Percentiles rank a stretch among this genome's conserved stretches.
These are phyloP conservation scores for Listronotus oregonensis DNA, from an alignment of 1,140 invertebrate genomes.

Conservation along the genomic window DNA sequence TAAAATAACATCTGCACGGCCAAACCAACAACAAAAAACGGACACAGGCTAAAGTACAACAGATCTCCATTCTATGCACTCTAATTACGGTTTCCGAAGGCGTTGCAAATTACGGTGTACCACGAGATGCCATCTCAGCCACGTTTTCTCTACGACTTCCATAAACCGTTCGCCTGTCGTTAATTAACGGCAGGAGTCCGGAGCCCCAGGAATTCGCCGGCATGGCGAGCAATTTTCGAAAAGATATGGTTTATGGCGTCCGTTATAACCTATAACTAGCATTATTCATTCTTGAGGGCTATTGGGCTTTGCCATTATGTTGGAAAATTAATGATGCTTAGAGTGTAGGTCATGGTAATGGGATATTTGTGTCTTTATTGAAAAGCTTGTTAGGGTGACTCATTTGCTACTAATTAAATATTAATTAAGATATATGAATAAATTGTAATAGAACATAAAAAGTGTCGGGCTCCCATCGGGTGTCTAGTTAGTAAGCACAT, in stretches of 20 bases:
- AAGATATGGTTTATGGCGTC: constrained; percentile 35
- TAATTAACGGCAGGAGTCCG: constrained; percentile 35
- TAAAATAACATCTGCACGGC: neutral
- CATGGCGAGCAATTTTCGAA: constrained; percentile 26
- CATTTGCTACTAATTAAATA: no score
- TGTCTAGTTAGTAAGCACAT: no score
- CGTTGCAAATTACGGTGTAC: constrained; percentile 48
- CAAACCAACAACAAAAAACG: constrained; percentile 2
- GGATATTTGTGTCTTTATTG: constrained; percentile 1
- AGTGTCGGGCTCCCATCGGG: no score
- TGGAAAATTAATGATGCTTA: constrained; percentile 19
- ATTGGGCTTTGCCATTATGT: constrained; percentile 12
- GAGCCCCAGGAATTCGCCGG: constrained; percentile 30
- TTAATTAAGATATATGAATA: no score
- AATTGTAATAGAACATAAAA: no score
- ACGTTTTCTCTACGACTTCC: constrained; percentile 45
- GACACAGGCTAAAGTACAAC: constrained; percentile 24
- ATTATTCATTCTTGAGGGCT: constrained; percentile 30
- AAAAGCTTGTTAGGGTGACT: neutral
- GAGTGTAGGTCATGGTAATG: no score
- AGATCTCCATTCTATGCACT: constrained; percentile 27
- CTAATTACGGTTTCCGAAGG: constrained; percentile 47
- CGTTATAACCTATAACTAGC: constrained; percentile 36
- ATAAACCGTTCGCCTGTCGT: constrained; percentile 44
- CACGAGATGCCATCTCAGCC: constrained; percentile 46